Conservation (phyloP, 2,797 vertebrate species). For the Parauchenoglanis ngamensis region DNA sequence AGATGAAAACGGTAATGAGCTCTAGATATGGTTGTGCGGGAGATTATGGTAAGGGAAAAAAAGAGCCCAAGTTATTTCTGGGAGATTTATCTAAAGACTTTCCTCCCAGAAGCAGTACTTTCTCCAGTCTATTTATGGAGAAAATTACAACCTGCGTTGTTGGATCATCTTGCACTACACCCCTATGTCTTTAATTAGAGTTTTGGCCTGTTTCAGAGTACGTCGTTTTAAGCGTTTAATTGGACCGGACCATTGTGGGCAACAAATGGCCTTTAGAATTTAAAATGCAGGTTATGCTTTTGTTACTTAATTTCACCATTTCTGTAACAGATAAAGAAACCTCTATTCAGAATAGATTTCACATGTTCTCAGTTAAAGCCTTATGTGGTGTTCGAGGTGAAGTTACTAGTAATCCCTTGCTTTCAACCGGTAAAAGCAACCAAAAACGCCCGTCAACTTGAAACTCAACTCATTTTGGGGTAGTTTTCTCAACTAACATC, state of each 20-base stretch:
- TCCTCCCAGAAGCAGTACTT: conserved; percentile 46
- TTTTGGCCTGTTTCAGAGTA: conserved; percentile 38
- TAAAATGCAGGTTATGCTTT: conserved; percentile 15
- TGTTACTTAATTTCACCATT: not conserved
- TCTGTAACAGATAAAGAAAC: not conserved
- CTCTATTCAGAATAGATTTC: not conserved
- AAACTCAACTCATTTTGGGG: not conserved
- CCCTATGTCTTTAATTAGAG: conserved; percentile 57
- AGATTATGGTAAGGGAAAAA: not conserved
- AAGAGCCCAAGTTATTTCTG: conserved; percentile 7
- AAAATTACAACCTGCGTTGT: conserved; percentile 27
- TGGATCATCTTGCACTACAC: conserved; percentile 29
- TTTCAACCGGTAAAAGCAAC: not conserved
- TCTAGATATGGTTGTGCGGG: not conserved
- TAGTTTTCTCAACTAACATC: not conserved
- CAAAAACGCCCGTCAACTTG: not conserved
- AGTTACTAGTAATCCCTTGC: not conserved
- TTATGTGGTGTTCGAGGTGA: not conserved
- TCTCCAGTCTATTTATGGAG: conserved; percentile 40
- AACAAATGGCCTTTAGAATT: conserved; percentile 43
- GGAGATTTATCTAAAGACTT: conserved; percentile 4
- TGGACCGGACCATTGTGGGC: conserved; percentile 49
- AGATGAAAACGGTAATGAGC: not conserved
- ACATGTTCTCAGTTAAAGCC: conserved; percentile 41
- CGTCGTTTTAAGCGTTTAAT: conserved; percentile 59